Base-by-base conservation (phyloP, 2,797 vertebrate species). In the Amphiprion clarkii region DNA sequence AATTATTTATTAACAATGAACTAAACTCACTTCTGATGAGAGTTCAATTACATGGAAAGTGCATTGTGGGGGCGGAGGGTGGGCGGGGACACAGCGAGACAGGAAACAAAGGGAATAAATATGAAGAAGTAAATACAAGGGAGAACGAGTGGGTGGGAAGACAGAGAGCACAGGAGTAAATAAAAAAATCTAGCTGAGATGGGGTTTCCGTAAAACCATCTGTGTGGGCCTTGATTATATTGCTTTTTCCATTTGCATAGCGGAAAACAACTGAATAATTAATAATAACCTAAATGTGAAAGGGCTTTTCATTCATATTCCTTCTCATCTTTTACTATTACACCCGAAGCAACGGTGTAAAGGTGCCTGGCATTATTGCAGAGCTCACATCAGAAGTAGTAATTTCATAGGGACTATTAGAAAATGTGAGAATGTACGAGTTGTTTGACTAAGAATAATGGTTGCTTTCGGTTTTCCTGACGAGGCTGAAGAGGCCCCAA, bases 261-360 rank as follows among this genome's bases (percentile, higher is more conserved):
- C 58, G 54, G 55, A 87, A 76, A 81, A 73, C 53, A 68, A 62
- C 39, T 89, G 57, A 90, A 92, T 93, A 87, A 89, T 90, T 87
- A 80, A 90, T 89, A 58, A 25, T 59, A 64, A 68, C 72, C 46
- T 61, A 36, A 88, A 82, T 72, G 39, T 77, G 56, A 57, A 19
- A 48, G 63, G 39, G 62, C 70, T 76, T 79, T 62, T 19, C 1
- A 60, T 81, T 65, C 19, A 73, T 68, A 65, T 63, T 73, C 73
- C 5, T 19, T 61, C 48, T 63, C 19, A 58, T 63, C 61, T 70
- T 65, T n/a, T 69, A 58, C 79, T 57, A 70, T 60, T 72, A 7
- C 29, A 65, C 67, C 78, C 29, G 64, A 54, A 65, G 59, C 62
- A 54, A 52, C 42, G 40, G 12, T 39, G 33, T 57, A 55, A 78